Base-by-base conservation (phyloP, 1,140 invertebrate genomes). In the Anthonomus grandis region DNA sequence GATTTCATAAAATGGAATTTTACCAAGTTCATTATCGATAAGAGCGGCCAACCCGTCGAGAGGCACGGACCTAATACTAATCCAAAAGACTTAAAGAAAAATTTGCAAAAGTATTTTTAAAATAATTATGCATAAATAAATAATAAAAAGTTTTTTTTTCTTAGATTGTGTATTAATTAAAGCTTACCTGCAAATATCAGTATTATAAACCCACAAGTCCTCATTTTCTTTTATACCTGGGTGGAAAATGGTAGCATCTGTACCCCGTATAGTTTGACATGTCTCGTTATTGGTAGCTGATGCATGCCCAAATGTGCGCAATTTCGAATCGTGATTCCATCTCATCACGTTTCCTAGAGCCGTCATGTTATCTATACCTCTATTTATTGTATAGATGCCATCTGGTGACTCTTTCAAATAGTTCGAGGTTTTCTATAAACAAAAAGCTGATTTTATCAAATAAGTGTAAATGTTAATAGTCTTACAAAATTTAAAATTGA, bases 1-100 rank as follows among this genome's bases (percentile, higher is more conserved):
- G 78, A 86, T 68, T 83, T 80, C 38, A 93, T 97, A 58, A 97
- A 97, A 70, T 98, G 95, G 95, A 98, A 98, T 74, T 98, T 97
- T 64, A 91, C 91, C 1, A 98, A 98, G 72, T 98, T 98, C 73
- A 80, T 98, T 27, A 77, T 97, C 21, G 83, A 97, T 72, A 89
- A 86, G 68, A 77, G 94, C 41, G 95, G 95, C 3, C 74, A 87
- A 41, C 89, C 90, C 0, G 84, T 96, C 0, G 85, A 87, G 62
- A 80, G 94, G 67, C 90, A 89, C 73, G 83, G 80, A 6, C 90
- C 93, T 0, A 85, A 79, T 37, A 83, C 80, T 0, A 82, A 90
- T 67, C 93, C 93, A 0, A 74, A 80, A 51, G 79, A 80, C 56
- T 75, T 88, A 64, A 78, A 83, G 37, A 78, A 82, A 22, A 79